Evolutionary conservation across 2,888 invertebrate genomes (phyloP).

Genomic region (Teleogryllus oceanicus): DNA sequence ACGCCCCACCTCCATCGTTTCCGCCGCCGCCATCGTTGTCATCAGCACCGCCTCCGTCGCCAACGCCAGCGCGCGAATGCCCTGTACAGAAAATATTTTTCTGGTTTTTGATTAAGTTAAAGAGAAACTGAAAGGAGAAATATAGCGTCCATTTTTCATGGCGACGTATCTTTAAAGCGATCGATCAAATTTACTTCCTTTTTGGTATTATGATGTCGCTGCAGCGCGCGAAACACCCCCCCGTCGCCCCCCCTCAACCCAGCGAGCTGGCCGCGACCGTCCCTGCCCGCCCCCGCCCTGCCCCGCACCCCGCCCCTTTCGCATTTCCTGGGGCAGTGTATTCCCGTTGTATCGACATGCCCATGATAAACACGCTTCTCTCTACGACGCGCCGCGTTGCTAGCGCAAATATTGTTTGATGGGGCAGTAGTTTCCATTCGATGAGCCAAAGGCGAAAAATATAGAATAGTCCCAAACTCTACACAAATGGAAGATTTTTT

Average conservation of each 20-base stretch:
- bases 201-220: constrained; percentile 4
- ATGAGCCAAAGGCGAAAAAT: not conserved
- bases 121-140: constrained; percentile 18
- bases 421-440: constrained; percentile 11
- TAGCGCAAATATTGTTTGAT: constrained; percentile 11
- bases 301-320: not conserved
- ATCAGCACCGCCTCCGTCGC: not conserved
- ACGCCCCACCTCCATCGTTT: too few relatives aligned
- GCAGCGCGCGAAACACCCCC: not conserved
- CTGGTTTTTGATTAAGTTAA: not conserved
- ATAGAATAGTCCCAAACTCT: not conserved
- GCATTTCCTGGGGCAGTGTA: constrained; percentile 18
- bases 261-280: not conserved
- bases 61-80: not conserved
- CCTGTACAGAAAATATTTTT: not conserved
- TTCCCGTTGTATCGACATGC: not conserved
- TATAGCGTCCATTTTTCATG: constrained; percentile 18
- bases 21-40: not conserved
- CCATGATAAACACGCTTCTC: not conserved
- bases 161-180: constrained; percentile 5
- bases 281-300: not conserved
- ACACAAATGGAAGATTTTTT: not conserved
- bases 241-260: not conserved
- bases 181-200: constrained; percentile 18
- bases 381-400: constrained; percentile 4